These are phyloP conservation scores for Sarcophaga carnaria DNA, from an alignment of 2,888 invertebrate species.

Conservation along the genomic window DNA sequence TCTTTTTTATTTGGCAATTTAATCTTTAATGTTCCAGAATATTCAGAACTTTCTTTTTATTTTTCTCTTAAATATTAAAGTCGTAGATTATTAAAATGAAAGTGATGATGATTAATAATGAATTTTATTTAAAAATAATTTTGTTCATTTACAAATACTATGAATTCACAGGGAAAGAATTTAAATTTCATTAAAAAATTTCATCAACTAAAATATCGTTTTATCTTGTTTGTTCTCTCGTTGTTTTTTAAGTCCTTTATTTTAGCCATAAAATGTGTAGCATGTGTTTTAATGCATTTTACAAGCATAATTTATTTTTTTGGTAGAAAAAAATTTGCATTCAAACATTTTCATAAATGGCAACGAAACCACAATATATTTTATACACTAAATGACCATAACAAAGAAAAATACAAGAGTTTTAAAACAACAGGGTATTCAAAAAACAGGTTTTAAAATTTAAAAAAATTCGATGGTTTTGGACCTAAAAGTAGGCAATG, in stretches of 20 bases:
- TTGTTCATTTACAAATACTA: too few species aligned
- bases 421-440: background rate
- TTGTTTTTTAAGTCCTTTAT: background rate
- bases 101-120: too few species aligned
- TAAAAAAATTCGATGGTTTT: too few species aligned
- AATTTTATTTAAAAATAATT: too few species aligned
- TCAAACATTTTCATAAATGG: background rate
- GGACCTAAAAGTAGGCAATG: too few species aligned
- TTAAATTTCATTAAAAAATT: too few species aligned
- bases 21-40: background rate
- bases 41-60: too few species aligned
- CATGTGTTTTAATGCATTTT: constrained; percentile 33
- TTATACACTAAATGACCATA: constrained; percentile 5
- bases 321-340: background rate
- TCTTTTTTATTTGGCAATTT: background rate
- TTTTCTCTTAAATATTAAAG: too few species aligned
- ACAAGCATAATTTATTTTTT: background rate
- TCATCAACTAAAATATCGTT: too few species aligned
- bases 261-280: constrained; percentile 10
- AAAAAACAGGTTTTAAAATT: too few species aligned
- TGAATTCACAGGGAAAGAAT: too few species aligned
- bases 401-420: background rate
- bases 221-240: background rate
- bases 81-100: too few species aligned
- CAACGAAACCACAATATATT: constrained; percentile 36